Evolutionary conservation across 1,140 invertebrate species (phyloP).

Genomic region (Nephila pilipes): DNA sequence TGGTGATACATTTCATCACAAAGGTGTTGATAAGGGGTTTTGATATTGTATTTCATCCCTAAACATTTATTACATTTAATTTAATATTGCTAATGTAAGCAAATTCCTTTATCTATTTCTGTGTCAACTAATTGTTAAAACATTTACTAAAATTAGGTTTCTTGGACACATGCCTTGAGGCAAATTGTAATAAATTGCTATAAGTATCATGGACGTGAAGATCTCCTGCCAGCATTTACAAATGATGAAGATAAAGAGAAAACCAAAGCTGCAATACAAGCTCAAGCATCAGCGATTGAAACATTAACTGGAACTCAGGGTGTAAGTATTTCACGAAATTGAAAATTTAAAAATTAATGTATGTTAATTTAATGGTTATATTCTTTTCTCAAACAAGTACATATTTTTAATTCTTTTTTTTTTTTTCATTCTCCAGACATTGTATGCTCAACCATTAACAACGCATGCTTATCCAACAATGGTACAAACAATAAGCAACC

Average conservation of each 20-base stretch:
- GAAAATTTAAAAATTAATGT: too few relatives aligned
- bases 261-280: slow-evolving; percentile 77
- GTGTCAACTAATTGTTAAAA: neutral
- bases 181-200: slow-evolving; percentile 99
- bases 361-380: too few relatives aligned
- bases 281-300: slow-evolving; percentile 65
- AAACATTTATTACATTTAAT: too few relatives aligned
- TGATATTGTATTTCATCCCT: too few relatives aligned
- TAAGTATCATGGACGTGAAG: slow-evolving; percentile 97
- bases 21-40: too few relatives aligned
- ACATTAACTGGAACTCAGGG: slow-evolving; percentile 68
- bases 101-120: too few relatives aligned
- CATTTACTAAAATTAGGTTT: slow-evolving; percentile 86
- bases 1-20: too few relatives aligned
- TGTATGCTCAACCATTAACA: slow-evolving; percentile 78
- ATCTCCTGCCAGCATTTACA: slow-evolving; percentile 95
- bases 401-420: neutral
- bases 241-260: slow-evolving; percentile 91
- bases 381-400: neutral
- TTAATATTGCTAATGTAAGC: too few relatives aligned
- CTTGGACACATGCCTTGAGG: slow-evolving; percentile 98
- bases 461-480: slow-evolving; percentile 92
- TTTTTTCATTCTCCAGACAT: slow-evolving; percentile 60
- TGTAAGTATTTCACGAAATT: slow-evolving; percentile 34
- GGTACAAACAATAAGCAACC: slow-evolving; percentile 96